These are phyloP conservation scores for Aphrophora alni DNA, from an alignment of 2,888 invertebrate species.

Conservation along the genomic window DNA sequence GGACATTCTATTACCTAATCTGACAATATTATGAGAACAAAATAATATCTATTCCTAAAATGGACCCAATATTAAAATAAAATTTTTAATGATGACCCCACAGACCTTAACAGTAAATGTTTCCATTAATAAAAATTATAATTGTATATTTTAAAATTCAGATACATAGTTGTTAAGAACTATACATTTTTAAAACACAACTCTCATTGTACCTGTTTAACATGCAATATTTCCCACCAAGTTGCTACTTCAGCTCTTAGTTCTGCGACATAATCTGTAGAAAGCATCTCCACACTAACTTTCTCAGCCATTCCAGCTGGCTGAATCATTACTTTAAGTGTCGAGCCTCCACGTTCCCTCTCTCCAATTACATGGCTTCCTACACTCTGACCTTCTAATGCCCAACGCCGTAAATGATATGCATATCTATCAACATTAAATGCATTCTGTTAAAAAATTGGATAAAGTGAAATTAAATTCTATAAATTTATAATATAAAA, in stretches of 20 bases:
- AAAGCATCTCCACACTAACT: slow-evolving; percentile 78
- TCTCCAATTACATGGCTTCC: slow-evolving; percentile 73
- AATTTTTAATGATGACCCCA: too few relatives aligned
- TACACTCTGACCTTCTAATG: slow-evolving; percentile 79
- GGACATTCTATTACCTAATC: too few relatives aligned
- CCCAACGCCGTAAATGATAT: slow-evolving; percentile 88
- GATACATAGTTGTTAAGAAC: too few relatives aligned
- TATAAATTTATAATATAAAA: too few relatives aligned
- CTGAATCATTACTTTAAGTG: slow-evolving; percentile 81
- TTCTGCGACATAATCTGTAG: slow-evolving; percentile 90
- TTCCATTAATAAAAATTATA: too few relatives aligned
- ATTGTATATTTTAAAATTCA: too few relatives aligned
- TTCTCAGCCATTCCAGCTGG: slow-evolving; percentile 89
- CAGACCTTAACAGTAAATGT: too few relatives aligned
- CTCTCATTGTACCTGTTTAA: slow-evolving; percentile 34
- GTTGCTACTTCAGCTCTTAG: slow-evolving; percentile 93
- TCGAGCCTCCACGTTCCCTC: slow-evolving; percentile 62
- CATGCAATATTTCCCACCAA: slow-evolving; percentile 80
- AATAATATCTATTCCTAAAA: too few relatives aligned
- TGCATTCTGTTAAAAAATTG: too few relatives aligned
- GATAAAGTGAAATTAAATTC: neutral
- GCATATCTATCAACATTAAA: slow-evolving; percentile 68
- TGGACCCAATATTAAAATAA: too few relatives aligned
- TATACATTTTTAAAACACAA: too few relatives aligned
- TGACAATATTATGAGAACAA: too few relatives aligned